Evolutionary conservation across 2,888 invertebrate species (phyloP), one percentile per base, ranked within the genome.

Genomic region (Drosophila fulvimacula): DNA sequence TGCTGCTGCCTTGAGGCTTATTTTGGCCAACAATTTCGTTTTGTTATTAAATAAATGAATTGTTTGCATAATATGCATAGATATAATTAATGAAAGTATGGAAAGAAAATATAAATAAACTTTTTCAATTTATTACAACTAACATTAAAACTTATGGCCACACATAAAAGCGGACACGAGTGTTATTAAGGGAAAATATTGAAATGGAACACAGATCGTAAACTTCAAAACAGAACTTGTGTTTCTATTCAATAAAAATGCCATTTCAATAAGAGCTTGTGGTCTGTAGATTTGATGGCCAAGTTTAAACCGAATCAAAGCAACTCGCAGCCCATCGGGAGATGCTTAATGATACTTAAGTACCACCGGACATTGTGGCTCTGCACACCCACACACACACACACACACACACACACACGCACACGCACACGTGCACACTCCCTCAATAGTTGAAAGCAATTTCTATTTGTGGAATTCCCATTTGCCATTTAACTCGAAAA

Each of bases 1-100:
- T 87, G 75, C 79, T 73, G 81, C 71, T 87, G 84, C 82, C 82
- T 73, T 87, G 89, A 81, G 61, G 65, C 74, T 69, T 49, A 66
- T 74, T 78, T 83, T 65, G 55, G 63, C 66, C 32, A 73, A 68
- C 58, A 59, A 66, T 70, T 62, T 57, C n/a, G 36, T 42, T 38
- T 72, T 57, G 53, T 60, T 64, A 39, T 60, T 51, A 32, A 58
- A 55, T 56, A 11, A 59, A 27, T 34, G 30, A 56, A 49, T 21
- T 70, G 57, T 55, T 65, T 58, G 52, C 44, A 63, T 46, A 42
- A 58, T 39, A 36, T 56, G 48, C 42, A 61, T 48, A 77, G 61
- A 61, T 64, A 55, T 44, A 61, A 68, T 78, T 64, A 61, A 73
- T 64, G 55, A 60, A 72, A 75, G 44, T 36, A 36, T 17, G 30